Base-by-base conservation (phyloP, 1,140 invertebrate genomes). In the Bombyx mandarina region DNA sequence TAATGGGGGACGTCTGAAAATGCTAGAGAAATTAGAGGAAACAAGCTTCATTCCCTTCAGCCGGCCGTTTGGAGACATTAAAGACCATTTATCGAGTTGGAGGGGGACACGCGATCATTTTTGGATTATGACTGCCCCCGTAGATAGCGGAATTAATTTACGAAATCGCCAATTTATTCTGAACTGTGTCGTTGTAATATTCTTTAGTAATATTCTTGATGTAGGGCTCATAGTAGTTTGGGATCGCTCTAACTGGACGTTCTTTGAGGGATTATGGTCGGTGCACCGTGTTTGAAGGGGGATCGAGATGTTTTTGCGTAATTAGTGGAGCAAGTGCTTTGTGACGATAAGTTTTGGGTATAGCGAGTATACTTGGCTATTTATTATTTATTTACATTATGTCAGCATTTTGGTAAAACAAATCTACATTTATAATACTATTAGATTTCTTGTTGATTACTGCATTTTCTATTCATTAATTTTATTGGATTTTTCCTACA, bases 91-190 rank as follows among this genome's bases (percentile, higher is more conserved):
- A 82, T 69, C 75, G 71, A 60, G 63, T 61, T 62, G 55, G 58
- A 62, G 65, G 75, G 77, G 75, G 75, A 82, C 75, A 77, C 66
- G 69, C 77, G 75, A 85, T 85, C 79, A 85, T 85, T 85, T 83
- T 77, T 75, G 79, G 79, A 85, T 85, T 82, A 83, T 81, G 71
- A 63, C 74, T 73, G 76, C 75, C 74, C 71, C 67, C 67, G 54
- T 63, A 76, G 79, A 83, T 79, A 81, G 67, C 75, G 70, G 80
- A 81, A 86, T 86, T 86, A 80, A 86, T 83, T 86, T 74, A 69
- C 65, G 69, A 73, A 75, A 76, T 8, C n/a, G 64, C 82, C 78
- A 76, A 50, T 60, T 48, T 73, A 69, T 50, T n/a, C 46, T 62
- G 79, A 73, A 45, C 78, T 49, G 54, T 62, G 61, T 65, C 67